Evolutionary conservation across 2,888 invertebrate species (phyloP), one percentile per base, ranked within the genome.

Genomic region (Aproaerema taeniolella): DNA sequence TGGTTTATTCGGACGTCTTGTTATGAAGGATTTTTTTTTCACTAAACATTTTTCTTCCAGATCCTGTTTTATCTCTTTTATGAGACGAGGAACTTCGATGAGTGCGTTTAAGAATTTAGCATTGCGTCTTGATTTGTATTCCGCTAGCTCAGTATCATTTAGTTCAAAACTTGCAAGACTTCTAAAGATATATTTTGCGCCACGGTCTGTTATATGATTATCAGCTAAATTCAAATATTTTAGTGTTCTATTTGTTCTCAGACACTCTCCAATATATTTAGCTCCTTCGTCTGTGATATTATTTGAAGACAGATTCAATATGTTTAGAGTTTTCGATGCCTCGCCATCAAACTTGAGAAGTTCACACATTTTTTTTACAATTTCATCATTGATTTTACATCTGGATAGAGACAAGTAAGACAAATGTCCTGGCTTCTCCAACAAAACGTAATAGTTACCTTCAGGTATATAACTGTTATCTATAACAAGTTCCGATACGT

Each of bases 241-340:
- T 11, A 33, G 13, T 11, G 9, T 20, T 24, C 33, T 33, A 9
- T 33, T 33, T 2, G 24, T 6, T 24, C 33, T 33, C n/a, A 33
- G 10, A 11, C 13, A 14, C 11, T 20, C 13, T 5, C 24, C 33
- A 8, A 33, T 13, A 24, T 24, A 13, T 13, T 13, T 12, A 24
- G 53, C 66, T 1, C 80, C 80, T 1, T 36, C 41, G 39, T 82
- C 79, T 0, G 64, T 59, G 0, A 81, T 49, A 33, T 43, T 50
- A 38, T 82, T 81, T 0, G 69, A 57, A 1, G 76, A 52, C 16
- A 82, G 42, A 46, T 75, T 79, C 0, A 33, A 24, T 35, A 13
- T 66, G 42, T 38, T 67, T 9, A 33, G 13, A n/a, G 11, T 24
- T 10, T 3, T 11, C 6, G 33, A 33, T n/a, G 33, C 33, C n/a